Evolutionary conservation across 2,888 invertebrate genomes (phyloP).

Genomic region (Rotaria magnacalcarata): DNA sequence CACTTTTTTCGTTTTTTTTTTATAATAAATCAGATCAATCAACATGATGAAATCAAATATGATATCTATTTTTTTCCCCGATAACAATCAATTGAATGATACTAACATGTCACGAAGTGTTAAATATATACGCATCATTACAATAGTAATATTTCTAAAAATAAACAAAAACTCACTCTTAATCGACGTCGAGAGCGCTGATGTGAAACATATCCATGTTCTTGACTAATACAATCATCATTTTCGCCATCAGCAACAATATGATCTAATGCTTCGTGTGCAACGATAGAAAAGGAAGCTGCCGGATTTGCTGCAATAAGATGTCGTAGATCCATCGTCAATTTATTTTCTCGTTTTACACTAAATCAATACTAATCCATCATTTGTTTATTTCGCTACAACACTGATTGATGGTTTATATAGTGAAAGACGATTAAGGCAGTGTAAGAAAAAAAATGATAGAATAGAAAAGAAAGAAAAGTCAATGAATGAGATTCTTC

Average conservation of each 20-base stretch:
- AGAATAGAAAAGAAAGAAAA: background rate
- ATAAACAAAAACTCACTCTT: background rate
- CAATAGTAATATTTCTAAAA: too few species aligned
- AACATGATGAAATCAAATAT: too few species aligned
- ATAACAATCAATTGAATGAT: too few species aligned
- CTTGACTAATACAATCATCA: background rate
- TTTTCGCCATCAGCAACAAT: background rate
- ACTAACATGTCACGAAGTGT: too few species aligned
- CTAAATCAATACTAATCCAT: background rate
- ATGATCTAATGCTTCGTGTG: background rate
- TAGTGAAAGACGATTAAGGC: background rate
- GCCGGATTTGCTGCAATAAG: background rate
- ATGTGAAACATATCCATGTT: background rate
- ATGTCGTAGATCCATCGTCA: background rate
- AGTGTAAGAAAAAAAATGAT: background rate
- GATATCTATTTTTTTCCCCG: too few species aligned
- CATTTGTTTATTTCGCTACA: background rate
- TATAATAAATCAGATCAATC: background rate
- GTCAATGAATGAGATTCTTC: background rate
- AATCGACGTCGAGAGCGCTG: background rate
- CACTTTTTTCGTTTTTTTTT: background rate
- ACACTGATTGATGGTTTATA: background rate
- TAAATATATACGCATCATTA: too few species aligned
- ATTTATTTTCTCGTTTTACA: background rate
- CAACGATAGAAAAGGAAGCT: background rate